Base-by-base conservation (phyloP, 2,888 invertebrate genomes). In the Hermodice carunculata region DNA sequence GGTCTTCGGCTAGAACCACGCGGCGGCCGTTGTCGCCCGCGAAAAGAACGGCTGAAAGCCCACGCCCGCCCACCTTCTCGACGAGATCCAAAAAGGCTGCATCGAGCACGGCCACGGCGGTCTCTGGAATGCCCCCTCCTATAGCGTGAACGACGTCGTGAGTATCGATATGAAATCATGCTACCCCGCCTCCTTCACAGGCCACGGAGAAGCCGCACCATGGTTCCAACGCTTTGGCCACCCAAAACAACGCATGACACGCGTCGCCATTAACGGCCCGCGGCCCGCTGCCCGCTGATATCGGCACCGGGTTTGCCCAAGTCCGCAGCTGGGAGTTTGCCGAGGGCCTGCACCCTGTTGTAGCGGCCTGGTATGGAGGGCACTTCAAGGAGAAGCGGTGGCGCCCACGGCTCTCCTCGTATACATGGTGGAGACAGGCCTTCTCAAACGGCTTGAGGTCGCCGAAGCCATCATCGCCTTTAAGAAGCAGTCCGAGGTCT, bases 191-290 rank as follows among this genome's bases (percentile, higher is more conserved):
- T 19, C n/a, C 44, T 46, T 58, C 58, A 24, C 24, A 24, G 58
- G 58, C 3, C 24, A 58, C 4, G 48, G 44, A 11, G 64, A 58
- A 31, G 57, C 58, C 43, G 14, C 24, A 17, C 64, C 64, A 2
- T 58, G 43, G 17, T 64, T 64, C 43, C 24, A 49, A 40, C 2
- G 58, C 22, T 64, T 64, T 26, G 57, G 64, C 3, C 64, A 64
- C 51, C 64, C 64, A 48, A n/a, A 19, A 8, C 48, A 48, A n/a
- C 37, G 43, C 3, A 53, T 61, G 61, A 53, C 61, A 52, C 4
- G 53, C 5, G 53, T 61, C 29, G 46, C 46, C 24, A 46, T 58
- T 8, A 58, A 58, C n/a, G n/a, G n/a, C n/a, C n/a, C n/a, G n/a
- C 31, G 58, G 58, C 28, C 31, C 58, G 8, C 42, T 57, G 5